Evolutionary conservation across 2,797 vertebrate species (phyloP).

Genomic region (Oophaga sylvatica): DNA sequence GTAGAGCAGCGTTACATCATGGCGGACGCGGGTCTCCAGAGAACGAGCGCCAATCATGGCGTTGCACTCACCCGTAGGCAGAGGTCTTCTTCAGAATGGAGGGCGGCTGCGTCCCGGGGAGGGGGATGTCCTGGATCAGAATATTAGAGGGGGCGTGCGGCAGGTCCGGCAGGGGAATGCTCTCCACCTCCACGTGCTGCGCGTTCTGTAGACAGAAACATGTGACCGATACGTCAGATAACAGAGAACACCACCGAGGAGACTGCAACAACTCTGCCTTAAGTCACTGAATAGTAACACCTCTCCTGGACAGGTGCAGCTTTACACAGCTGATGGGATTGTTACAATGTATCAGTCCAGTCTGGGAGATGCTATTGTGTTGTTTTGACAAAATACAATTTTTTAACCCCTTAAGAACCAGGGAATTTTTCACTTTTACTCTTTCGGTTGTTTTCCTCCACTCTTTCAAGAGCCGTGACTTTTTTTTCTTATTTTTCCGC

Average conservation of each 20-base stretch:
- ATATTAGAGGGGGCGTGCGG: constrained; percentile 98
- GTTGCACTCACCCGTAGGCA: constrained; percentile 82
- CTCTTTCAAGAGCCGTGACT: too few relatives aligned
- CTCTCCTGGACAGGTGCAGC: too few relatives aligned
- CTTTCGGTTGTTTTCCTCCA: too few relatives aligned
- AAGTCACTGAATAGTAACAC: background rate
- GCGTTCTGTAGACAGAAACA: constrained; percentile 81
- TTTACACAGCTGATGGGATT: background rate
- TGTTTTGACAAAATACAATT: too few relatives aligned
- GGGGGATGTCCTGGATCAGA: constrained; percentile 95
- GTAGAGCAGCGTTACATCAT: background rate
- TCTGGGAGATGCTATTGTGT: too few relatives aligned
- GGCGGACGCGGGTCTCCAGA: background rate
- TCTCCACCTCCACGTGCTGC: constrained; percentile 96
- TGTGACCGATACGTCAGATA: background rate
- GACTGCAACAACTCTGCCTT: background rate
- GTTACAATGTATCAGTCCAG: background rate
- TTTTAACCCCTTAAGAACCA: too few relatives aligned
- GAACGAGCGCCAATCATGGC: background rate
- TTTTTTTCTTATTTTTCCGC: too few relatives aligned
- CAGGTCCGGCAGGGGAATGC: constrained; percentile 98
- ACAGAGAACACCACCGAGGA: too few relatives aligned
- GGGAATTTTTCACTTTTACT: too few relatives aligned
- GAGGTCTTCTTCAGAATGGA: constrained; percentile 95
- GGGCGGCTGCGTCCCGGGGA: constrained; percentile 94